Percentiles rank a stretch among this genome's conserved stretches.
Conservation (phyloP, 2,888 invertebrate species). For the Cactoblastis cactorum region DNA sequence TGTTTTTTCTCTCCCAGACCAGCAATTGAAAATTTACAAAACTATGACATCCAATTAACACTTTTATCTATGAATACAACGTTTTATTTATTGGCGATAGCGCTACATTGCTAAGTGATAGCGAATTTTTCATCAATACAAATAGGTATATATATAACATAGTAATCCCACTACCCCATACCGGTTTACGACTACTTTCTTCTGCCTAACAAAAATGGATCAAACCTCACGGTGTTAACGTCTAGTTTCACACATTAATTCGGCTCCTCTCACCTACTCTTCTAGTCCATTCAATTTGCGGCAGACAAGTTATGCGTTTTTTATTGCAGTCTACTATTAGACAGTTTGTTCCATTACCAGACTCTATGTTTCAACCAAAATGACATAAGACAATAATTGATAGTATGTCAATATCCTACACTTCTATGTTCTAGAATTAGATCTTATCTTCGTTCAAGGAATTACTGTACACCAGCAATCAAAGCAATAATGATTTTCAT, state of each 20-base stretch:
- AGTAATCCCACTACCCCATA: slow-evolving; percentile 42
- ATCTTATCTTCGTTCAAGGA: no score
- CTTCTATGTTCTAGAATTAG: neutral
- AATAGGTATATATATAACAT: slow-evolving; percentile 10
- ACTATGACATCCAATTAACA: no score
- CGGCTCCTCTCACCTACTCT: slow-evolving; percentile 40
- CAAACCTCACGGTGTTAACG: slow-evolving; percentile 27
- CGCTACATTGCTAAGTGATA: slow-evolving; percentile 14
- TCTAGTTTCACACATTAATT: slow-evolving; percentile 23
- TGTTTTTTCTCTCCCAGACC: no score
- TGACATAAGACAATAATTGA: neutral
- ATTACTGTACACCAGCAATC: no score
- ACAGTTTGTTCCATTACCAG: slow-evolving; percentile 55
- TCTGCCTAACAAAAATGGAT: slow-evolving; percentile 32
- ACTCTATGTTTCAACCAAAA: slow-evolving; percentile 31
- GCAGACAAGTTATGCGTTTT: slow-evolving; percentile 67
- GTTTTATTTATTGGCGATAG: no score
- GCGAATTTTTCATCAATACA: slow-evolving; percentile 10
- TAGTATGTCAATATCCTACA: neutral
- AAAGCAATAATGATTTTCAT: no score
- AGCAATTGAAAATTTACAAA: no score
- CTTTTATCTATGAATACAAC: no score
- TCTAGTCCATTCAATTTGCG: slow-evolving; percentile 63
- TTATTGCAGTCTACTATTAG: slow-evolving; percentile 68
- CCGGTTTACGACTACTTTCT: slow-evolving; percentile 37